Evolutionary conservation across 2,797 vertebrate genomes (phyloP).

Genomic region (Gymnopithys bicolor): DNA sequence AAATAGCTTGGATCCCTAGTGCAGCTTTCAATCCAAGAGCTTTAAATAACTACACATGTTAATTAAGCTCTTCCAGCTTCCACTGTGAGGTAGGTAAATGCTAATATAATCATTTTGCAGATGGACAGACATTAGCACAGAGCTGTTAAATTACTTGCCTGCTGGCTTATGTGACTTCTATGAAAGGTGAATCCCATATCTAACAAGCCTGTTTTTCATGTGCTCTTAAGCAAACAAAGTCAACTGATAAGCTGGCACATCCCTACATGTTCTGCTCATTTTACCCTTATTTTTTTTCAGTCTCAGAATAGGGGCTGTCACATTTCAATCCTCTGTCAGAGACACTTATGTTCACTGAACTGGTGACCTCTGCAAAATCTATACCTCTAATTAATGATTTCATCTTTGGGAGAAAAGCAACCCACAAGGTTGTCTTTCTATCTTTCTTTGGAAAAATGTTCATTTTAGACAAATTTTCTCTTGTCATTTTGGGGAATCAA

Average conservation of each 20-base stretch:
- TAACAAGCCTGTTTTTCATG: background rate
- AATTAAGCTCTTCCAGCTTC: conserved; percentile 33
- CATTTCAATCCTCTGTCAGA: background rate
- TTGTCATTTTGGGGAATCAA: background rate
- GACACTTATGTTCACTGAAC: background rate
- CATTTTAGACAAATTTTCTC: background rate
- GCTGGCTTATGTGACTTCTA: background rate
- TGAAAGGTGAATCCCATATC: background rate
- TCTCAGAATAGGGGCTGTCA: background rate
- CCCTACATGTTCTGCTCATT: background rate
- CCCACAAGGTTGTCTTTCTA: background rate
- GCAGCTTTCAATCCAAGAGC: background rate
- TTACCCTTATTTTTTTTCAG: background rate
- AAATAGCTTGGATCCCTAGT: background rate
- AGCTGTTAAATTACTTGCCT: background rate
- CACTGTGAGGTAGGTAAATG: background rate
- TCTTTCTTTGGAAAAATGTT: background rate
- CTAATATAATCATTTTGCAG: background rate
- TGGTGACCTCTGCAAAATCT: background rate
- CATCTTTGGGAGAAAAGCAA: background rate
- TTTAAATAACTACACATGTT: conserved; percentile 21
- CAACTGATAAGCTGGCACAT: background rate
- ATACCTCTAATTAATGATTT: background rate
- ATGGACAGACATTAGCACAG: background rate
- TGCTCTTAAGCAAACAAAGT: background rate